These are phyloP conservation scores for Mustelus asterias DNA, from an alignment of 2,113 vertebrate genomes.

Conservation along the genomic window DNA sequence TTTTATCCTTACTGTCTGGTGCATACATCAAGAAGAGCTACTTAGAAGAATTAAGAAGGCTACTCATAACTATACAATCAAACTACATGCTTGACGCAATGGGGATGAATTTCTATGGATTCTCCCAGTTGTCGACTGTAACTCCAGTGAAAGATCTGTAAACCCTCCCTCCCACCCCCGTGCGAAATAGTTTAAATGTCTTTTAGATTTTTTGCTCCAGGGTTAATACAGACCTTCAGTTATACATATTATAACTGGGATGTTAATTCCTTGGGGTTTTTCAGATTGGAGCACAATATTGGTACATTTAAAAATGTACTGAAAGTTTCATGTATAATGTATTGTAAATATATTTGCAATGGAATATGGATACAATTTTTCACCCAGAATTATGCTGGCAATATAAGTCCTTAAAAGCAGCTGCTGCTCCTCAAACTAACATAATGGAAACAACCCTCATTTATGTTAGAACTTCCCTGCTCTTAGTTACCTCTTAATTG, in stretches of 20 bases:
- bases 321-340: background rate
- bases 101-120: background rate
- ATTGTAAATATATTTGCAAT: background rate
- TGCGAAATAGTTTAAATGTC: background rate
- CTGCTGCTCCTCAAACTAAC: background rate
- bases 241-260: background rate
- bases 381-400: background rate
- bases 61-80: background rate
- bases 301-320: background rate
- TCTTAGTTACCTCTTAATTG: background rate
- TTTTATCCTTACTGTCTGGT: background rate
- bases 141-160: background rate
- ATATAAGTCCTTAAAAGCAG: background rate
- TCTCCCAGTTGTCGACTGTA: background rate
- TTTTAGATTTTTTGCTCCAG: background rate
- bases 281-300: background rate
- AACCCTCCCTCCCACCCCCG: no score
- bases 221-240: background rate
- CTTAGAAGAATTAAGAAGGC: background rate
- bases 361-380: background rate
- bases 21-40: background rate
- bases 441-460: no score
- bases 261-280: background rate
- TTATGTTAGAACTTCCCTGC: background rate
- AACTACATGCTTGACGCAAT: background rate